Base-by-base conservation (phyloP, 2,888 invertebrate species). In the Sphaeridia pumilis region DNA sequence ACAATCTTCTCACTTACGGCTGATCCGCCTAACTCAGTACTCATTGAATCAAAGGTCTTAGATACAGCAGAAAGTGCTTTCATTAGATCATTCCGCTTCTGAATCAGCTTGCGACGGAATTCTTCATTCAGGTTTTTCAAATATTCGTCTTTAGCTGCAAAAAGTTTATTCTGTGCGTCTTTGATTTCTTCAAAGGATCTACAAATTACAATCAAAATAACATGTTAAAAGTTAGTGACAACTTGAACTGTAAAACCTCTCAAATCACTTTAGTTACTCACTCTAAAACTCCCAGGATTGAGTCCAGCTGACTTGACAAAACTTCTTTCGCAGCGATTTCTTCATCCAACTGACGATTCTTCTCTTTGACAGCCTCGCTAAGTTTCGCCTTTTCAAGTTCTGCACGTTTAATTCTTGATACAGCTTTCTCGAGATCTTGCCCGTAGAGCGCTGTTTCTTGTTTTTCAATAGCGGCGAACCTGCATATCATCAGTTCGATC, bases 361-460 rank as follows among this genome's bases (percentile, higher is more conserved):
- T n/a, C n/a, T 34, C 27, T 34, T 41, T 38, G 14, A 31, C 36
- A 20, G 31, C 34, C 17, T 22, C 20, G 28, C 36, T 36, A n/a
- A 27, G 24, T 26, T n/a, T 36, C 2, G 46, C 38, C 21, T 12
- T 24, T 21, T 52, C 36, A 2, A 52, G n/a, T 28, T 52, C 45
- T 10, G 17, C 17, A 3, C 36, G 10, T 25, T 46, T 52, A 10
- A 27, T 17, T 25, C 52, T 26, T 24, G 36, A 35, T 22, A 38
- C 38, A 4, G 45, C 36, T 22, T 20, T 20, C 17, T 52, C 52
- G 5, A 52, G 21, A 1, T 52, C 46, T n/a, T n/a, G 21, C 14
- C 52, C 52, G 24, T 43, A 52, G 12, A 52, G 5, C 12, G 36
- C 22, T 12, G 21, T 24, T 12, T 41, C 52, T 17, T 52, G 46